These are phyloP conservation scores for Aricia artaxerxes DNA, from an alignment of 2,888 invertebrate genomes.

Conservation along the genomic window DNA sequence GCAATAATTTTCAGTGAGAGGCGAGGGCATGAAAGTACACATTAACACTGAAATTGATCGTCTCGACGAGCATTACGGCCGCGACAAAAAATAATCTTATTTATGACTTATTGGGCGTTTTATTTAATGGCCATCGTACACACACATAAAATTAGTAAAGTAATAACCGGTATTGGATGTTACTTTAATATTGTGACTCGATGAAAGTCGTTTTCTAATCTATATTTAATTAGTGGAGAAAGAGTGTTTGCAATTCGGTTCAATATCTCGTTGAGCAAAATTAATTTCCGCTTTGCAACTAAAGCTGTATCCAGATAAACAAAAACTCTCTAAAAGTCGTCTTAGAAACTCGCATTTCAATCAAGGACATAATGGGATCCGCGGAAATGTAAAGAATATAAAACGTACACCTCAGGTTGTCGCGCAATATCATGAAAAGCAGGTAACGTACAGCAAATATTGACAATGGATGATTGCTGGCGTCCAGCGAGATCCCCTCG, in stretches of 20 bases:
- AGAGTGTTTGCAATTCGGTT: background rate
- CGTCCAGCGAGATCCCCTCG: slow-evolving; percentile 71
- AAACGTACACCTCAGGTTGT: slow-evolving; percentile 40
- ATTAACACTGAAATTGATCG: slow-evolving; percentile 50
- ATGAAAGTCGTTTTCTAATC: slow-evolving; percentile 20
- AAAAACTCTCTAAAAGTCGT: background rate
- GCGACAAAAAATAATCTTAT: slow-evolving; percentile 50
- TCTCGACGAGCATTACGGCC: slow-evolving; percentile 45
- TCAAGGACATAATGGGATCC: slow-evolving; percentile 30
- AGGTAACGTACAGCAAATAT: slow-evolving; percentile 75
- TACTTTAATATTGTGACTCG: slow-evolving; percentile 10
- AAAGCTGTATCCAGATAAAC: background rate
- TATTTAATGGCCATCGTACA: slow-evolving; percentile 42
- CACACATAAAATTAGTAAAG: slow-evolving; percentile 36
- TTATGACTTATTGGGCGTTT: slow-evolving; percentile 48
- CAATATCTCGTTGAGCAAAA: background rate
- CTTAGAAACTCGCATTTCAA: slow-evolving; percentile 18
- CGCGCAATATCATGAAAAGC: slow-evolving; percentile 56
- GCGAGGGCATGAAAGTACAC: slow-evolving; percentile 42
- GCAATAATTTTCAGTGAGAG: slow-evolving; percentile 32
- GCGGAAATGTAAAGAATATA: slow-evolving; percentile 38
- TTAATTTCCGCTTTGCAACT: background rate
- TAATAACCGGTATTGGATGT: background rate
- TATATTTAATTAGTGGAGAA: slow-evolving; percentile 5
- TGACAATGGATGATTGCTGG: slow-evolving; percentile 76